Percentiles rank a stretch among this genome's conserved stretches.
Conservation (phyloP, 2,797 vertebrate genomes). For the Babyrousa celebensis region DNA sequence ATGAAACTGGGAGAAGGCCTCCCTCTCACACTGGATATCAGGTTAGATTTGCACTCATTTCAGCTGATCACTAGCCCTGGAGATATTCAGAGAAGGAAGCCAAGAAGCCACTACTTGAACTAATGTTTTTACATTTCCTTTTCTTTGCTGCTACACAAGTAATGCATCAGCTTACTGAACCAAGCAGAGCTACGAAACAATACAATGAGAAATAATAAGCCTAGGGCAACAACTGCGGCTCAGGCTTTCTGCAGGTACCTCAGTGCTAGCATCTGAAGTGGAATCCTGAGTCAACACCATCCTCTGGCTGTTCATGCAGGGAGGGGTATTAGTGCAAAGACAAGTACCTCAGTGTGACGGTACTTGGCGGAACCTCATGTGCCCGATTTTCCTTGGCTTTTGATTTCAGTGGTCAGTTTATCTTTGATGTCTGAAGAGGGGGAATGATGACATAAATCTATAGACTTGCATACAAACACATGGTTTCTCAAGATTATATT, state of each 20-base stretch:
- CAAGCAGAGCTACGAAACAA: constrained; percentile 72
- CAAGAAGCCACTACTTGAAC: constrained; percentile 67
- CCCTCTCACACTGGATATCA: neutral
- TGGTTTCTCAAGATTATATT: neutral
- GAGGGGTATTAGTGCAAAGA: constrained; percentile 37
- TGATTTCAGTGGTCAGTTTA: constrained; percentile 52
- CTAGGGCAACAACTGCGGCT: constrained; percentile 76
- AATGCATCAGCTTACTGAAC: constrained; percentile 79
- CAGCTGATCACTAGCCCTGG: neutral
- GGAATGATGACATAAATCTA: neutral
- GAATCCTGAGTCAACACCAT: constrained; percentile 76
- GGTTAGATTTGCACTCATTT: constrained; percentile 16
- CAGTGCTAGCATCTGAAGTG: constrained; percentile 30
- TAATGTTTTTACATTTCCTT: constrained; percentile 80
- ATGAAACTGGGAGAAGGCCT: neutral
- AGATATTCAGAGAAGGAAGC: constrained; percentile 44
- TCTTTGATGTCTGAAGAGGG: constrained; percentile 54
- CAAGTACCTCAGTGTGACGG: neutral
- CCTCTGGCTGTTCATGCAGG: constrained; percentile 36
- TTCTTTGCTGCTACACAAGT: constrained; percentile 73
- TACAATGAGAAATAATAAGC: constrained; percentile 82
- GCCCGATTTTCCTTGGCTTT: constrained; percentile 69
- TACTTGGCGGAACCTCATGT: neutral
- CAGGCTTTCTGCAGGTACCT: constrained; percentile 62
- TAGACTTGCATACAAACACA: neutral